Evolutionary conservation across 2,113 vertebrate species (phyloP).

Genomic region (Myotis yumanensis): DNA sequence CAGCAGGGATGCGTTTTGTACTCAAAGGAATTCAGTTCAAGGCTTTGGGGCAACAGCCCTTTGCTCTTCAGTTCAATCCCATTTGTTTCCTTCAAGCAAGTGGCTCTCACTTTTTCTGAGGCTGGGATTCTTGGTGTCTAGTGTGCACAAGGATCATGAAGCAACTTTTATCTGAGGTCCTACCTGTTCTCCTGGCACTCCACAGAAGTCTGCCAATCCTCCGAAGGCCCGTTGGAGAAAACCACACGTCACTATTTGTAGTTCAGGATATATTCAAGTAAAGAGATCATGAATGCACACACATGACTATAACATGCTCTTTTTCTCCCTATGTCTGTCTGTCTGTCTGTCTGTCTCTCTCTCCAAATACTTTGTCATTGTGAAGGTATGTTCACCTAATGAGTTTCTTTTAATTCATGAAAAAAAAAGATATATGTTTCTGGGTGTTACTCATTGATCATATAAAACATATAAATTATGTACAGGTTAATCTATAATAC

Average conservation of each 20-base stretch:
- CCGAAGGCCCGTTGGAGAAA: background rate
- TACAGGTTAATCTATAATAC: background rate
- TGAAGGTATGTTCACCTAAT: slow-evolving; percentile 3
- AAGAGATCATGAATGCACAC: background rate
- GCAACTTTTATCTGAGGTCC: background rate
- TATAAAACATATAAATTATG: background rate
- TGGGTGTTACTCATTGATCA: background rate
- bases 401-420: slow-evolving; percentile 29
- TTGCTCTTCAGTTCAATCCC: background rate
- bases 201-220: background rate
- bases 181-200: background rate
- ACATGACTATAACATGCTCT: background rate
- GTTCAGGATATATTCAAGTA: slow-evolving; percentile 19
- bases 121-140: background rate
- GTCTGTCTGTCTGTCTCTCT: too few species aligned
- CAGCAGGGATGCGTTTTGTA: background rate
- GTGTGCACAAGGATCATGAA: background rate
- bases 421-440: slow-evolving; percentile 18
- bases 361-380: background rate
- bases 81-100: background rate
- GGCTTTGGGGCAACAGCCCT: background rate
- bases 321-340: background rate
- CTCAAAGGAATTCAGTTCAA: background rate
- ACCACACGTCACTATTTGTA: background rate
- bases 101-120: background rate